phyloP scores from a whole-genome alignment of 1,140 invertebrate species.

The Tetramorium parvispinum region DNA sequence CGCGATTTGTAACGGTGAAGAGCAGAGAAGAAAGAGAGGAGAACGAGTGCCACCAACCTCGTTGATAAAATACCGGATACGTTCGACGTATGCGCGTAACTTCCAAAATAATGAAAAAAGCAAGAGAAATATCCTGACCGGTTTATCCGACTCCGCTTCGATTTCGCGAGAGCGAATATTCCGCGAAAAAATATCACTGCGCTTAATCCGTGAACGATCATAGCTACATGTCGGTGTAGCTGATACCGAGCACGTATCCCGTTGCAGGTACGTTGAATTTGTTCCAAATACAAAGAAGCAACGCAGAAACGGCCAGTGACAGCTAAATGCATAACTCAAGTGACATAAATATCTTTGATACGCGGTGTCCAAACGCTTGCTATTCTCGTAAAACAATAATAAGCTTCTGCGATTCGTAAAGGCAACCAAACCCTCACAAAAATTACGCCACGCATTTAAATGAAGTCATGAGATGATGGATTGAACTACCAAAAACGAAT shows the following conservation, averaged over 20 bases:
- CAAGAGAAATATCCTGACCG: constrained; percentile 67
- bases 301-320: neutral
- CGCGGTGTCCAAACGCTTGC: neutral
- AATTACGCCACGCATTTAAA: neutral
- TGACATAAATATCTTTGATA: constrained; percentile 28
- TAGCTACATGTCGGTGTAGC: constrained; percentile 27
- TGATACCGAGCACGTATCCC: constrained; percentile 54
- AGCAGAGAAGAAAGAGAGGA: neutral
- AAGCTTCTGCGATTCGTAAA: neutral
- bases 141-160: constrained; percentile 69
- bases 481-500: neutral
- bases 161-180: constrained; percentile 72
- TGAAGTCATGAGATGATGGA: neutral
- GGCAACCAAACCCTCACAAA: neutral
- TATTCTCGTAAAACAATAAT: neutral
- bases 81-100: constrained; percentile 69
- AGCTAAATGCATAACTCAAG: constrained; percentile 21
- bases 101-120: constrained; percentile 75
- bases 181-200: constrained; percentile 68
- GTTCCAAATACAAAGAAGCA: neutral
- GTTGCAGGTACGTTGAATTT: constrained; percentile 33
- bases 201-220: constrained; percentile 73
- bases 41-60: constrained; percentile 46
- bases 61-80: constrained; percentile 73
- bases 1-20: neutral